Evolutionary conservation across 2,797 vertebrate genomes (phyloP).

Genomic region (Cuculus canorus): DNA sequence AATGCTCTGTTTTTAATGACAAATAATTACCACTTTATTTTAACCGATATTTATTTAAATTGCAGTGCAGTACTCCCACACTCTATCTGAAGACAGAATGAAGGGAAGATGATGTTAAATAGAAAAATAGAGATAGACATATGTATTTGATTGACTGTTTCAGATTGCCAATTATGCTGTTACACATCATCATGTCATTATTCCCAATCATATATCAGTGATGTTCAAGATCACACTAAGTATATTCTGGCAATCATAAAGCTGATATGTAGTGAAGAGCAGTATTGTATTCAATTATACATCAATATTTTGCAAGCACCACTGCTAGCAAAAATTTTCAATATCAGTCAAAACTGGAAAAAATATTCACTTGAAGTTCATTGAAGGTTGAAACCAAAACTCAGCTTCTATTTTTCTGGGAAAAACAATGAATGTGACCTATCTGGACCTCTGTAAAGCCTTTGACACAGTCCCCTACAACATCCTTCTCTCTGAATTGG

Average conservation of each 20-base stretch:
- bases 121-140: neutral
- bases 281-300: neutral
- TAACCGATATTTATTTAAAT: neutral
- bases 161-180: neutral
- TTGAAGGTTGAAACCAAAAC: neutral
- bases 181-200: neutral
- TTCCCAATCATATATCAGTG: neutral
- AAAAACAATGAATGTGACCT: no score
- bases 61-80: neutral
- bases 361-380: neutral
- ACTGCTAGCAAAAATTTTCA: neutral
- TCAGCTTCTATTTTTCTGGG: neutral
- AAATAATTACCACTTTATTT: neutral
- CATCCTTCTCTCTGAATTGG: no score
- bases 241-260: neutral
- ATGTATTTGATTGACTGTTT: neutral
- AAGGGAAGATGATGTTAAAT: neutral
- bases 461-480: no score
- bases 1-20: neutral
- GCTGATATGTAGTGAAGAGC: neutral
- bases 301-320: neutral
- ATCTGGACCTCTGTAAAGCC: no score
- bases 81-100: neutral
- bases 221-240: neutral
- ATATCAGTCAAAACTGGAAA: neutral